Percentiles rank a stretch among this genome's conserved stretches.
phyloP scores from a whole-genome alignment of 2,113 vertebrate genomes.

The Anser brachyrhynchus region DNA sequence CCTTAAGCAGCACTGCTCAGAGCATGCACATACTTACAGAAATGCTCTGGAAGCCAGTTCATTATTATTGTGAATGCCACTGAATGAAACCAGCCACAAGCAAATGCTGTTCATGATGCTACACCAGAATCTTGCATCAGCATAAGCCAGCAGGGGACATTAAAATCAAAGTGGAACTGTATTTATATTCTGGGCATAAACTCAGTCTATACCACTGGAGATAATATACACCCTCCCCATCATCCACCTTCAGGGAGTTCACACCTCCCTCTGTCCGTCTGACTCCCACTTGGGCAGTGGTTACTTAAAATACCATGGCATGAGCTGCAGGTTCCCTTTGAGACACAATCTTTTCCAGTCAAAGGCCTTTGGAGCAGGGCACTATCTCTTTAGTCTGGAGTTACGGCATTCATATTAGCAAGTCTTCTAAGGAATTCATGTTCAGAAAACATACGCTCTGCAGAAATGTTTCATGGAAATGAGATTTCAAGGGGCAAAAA shows the following conservation, averaged over 20 bases:
- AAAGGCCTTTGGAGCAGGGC: not conserved
- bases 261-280: not conserved
- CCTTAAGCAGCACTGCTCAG: not conserved
- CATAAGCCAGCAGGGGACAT: not conserved
- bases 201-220: not conserved
- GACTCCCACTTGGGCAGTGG: not conserved
- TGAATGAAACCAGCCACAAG: not conserved
- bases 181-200: constrained; percentile 45
- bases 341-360: constrained; percentile 23
- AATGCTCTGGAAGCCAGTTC: not conserved
- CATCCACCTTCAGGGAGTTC: not conserved
- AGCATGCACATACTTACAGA: not conserved
- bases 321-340: not conserved
- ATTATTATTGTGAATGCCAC: not conserved
- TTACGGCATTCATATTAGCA: not conserved
- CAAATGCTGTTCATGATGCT: constrained; percentile 1
- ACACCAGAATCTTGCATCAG: not conserved
- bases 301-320: not conserved
- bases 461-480: constrained; percentile 70
- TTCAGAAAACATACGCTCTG: constrained; percentile 26
- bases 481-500: constrained; percentile 69
- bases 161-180: not conserved
- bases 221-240: not conserved
- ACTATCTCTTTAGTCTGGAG: constrained; percentile 37
- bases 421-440: constrained; percentile 34